Conservation (phyloP, 1,140 invertebrate species). For the Cecropterus lyciades region DNA sequence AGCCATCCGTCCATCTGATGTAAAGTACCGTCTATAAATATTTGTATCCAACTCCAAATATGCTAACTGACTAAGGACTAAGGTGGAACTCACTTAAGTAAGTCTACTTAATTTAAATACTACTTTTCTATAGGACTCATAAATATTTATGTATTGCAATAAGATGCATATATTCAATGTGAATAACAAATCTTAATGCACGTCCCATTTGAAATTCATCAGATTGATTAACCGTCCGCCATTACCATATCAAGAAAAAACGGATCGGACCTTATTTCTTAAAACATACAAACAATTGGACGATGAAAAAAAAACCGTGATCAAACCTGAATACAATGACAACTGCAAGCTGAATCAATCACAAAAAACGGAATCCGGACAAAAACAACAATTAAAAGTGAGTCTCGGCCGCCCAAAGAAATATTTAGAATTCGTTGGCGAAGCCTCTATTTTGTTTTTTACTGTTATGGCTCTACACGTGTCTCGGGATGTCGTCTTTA, state of each 20-base stretch:
- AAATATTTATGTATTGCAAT: conserved; percentile 26
- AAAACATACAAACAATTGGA: conserved; percentile 81
- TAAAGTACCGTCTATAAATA: no score
- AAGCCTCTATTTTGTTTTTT: conserved; percentile 58
- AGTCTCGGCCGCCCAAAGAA: conserved; percentile 66
- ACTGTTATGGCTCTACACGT: conserved; percentile 62
- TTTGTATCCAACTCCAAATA: background rate
- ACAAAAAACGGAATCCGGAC: conserved; percentile 81
- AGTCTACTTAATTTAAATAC: background rate
- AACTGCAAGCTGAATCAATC: conserved; percentile 81
- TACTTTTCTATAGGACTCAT: conserved; percentile 14
- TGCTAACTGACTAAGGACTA: background rate
- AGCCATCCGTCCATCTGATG: no score
- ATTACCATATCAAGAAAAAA: conserved; percentile 62
- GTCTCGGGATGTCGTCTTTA: conserved; percentile 75
- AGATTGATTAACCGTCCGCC: conserved; percentile 62
- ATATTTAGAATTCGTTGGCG: conserved; percentile 76
- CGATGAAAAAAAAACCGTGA: conserved; percentile 70
- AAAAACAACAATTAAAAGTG: conserved; percentile 82
- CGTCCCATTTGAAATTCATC: conserved; percentile 63
- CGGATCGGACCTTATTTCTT: conserved; percentile 57
- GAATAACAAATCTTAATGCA: conserved; percentile 40
- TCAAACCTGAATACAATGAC: conserved; percentile 79
- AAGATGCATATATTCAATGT: conserved; percentile 33
- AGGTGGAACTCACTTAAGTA: background rate